Percentiles rank a stretch among this genome's conserved stretches.
phyloP scores from a whole-genome alignment of 2,113 vertebrate genomes.

The Todiramphus saurophagus region DNA sequence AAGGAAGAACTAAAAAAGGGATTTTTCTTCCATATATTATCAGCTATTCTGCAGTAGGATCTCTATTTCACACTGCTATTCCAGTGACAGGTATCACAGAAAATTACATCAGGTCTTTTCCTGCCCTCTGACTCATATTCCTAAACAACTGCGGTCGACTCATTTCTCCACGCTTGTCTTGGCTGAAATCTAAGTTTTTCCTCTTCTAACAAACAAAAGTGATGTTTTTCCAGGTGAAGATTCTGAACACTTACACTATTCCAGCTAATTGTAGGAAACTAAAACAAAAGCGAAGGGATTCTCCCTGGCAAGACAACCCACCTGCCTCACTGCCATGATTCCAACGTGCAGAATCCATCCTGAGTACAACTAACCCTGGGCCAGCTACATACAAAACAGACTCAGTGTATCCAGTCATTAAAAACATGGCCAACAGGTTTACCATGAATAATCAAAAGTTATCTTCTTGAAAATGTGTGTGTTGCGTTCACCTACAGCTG shows the following conservation, averaged over 20 bases:
- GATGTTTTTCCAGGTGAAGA: not conserved
- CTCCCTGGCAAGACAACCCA: not conserved
- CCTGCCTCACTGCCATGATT: fast-evolving
- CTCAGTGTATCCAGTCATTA: fast-evolving
- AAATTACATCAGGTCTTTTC: not conserved
- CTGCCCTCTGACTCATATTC: slow-evolving; percentile 43
- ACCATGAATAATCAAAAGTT: not conserved
- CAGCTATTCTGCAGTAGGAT: not conserved
- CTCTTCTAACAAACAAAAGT: not conserved
- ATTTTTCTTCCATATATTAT: not conserved
- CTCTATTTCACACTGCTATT: not conserved
- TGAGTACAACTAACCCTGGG: not conserved
- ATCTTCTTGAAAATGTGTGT: not conserved
- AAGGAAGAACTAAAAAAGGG: not conserved
- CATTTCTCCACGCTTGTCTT: slow-evolving; percentile 5
- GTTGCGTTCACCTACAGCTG: not conserved
- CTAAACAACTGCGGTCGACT: slow-evolving; percentile 10
- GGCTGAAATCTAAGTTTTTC: not conserved
- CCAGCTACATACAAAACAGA: not conserved
- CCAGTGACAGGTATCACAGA: not conserved
- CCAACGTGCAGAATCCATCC: not conserved
- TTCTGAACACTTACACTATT: not conserved
- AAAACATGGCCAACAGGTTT: not conserved
- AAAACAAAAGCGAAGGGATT: not conserved
- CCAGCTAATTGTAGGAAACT: not conserved